Evolutionary conservation across 2,113 vertebrate species (phyloP), one percentile per base, ranked within the genome.

Genomic region (Megaceryle torquata): DNA sequence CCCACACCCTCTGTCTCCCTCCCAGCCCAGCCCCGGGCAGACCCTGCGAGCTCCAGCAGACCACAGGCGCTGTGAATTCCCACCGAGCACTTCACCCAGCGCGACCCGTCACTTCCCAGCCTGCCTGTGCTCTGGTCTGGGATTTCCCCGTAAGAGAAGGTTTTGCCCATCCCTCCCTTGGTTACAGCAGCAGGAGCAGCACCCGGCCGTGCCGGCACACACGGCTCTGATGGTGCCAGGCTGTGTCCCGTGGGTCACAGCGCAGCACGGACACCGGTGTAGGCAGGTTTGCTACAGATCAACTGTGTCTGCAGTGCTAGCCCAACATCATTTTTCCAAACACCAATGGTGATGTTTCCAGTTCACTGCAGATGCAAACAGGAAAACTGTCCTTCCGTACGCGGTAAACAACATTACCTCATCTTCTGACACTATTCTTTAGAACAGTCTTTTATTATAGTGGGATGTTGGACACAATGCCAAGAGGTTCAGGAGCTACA

Each of bases 311-410:
- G 44, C 60, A 39, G 46, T 10, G 20, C 8, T 3, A 43, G 75
- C 79, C 79, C 37, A 2, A 15, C 72, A 9, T 22, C 19, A 1
- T 20, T 74, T 69, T 77, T 57, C 68, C 69, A 6, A 3, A 4
- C 6, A 5, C 44, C 25, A 39, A 4, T 3, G 54, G 64, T 61
- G 69, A 44, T 9, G n/a, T 46, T 74, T 61, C 61, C 5, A 1
- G 33, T 10, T 3, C 3, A 3, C 35, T 29, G 17, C 48, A 79
- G 82, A 43, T 78, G 79, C 93, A 89, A 79, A 93, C 88, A 96
- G 92, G 89, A 95, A 96, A 94, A 91, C 75, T 63, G 91, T 93
- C 91, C 81, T 94, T 77, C 89, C 13, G 6, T 61, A 17, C 5
- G 2, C 0, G 5, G 37, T 89, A 57, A 89, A 68, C 9, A 65